Evolutionary conservation across 2,113 vertebrate genomes (phyloP).

Genomic region (Dicerorhinus sumatrensis): DNA sequence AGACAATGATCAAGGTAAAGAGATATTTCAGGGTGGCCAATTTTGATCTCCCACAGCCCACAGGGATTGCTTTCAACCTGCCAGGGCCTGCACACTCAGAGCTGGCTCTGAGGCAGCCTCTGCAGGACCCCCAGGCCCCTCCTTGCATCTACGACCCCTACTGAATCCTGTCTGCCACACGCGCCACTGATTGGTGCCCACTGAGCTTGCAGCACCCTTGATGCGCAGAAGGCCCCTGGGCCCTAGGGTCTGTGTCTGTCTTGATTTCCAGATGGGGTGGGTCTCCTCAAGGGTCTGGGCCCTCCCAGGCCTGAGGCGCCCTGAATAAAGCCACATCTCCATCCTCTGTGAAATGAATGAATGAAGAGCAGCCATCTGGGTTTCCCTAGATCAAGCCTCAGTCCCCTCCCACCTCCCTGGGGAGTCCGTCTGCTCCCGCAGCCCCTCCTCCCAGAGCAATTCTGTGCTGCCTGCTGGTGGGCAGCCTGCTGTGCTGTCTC

Average conservation of each 20-base stretch:
- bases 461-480: neutral
- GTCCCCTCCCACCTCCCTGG: neutral
- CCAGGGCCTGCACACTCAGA: neutral
- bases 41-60: no score
- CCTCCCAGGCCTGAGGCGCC: fast-evolving
- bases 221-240: neutral
- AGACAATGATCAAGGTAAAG: no score
- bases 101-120: neutral
- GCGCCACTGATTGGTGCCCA: neutral
- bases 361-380: neutral
- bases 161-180: neutral
- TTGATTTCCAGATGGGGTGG: neutral
- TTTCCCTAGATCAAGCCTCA: neutral
- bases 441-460: neutral
- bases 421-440: fast-evolving
- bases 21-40: no score
- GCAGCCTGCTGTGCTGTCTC: neutral
- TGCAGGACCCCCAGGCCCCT: neutral
- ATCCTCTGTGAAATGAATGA: neutral
- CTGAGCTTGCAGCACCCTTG: neutral
- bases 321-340: neutral
- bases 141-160: neutral
- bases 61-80: neutral
- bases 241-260: neutral
- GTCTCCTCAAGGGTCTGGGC: neutral